Evolutionary conservation across 2,113 vertebrate species (phyloP), one percentile per base, ranked within the genome.

Genomic region (Empidonax alnorum): DNA sequence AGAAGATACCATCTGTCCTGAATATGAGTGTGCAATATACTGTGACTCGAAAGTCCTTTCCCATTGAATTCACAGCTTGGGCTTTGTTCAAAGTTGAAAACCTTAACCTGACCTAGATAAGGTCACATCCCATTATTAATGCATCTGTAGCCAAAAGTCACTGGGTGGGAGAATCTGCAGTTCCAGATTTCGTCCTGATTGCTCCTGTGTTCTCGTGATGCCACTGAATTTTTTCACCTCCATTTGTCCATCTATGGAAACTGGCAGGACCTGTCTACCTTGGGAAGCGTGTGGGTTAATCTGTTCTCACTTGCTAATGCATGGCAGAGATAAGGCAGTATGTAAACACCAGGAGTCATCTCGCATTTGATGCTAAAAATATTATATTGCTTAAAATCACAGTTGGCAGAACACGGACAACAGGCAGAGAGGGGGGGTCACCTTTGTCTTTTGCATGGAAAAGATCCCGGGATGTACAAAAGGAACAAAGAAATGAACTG

Each of bases 1-100:
- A 97, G 96, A 95, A 95, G 90, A 84, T 69, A 72, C 94, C 95
- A 96, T 95, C 92, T 97, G 96, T 84, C 69, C 61, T 84, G 84
- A 92, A 87, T 84, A 84, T 5, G n/a, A 90, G n/a, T 94, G 90
- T 87, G 47, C 80, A 31, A 56, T 68, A 35, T 37, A 94, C 27
- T 90, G 52, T 87, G 73, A 94, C 76, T 94, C 67, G 86, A 63
- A 94, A 67, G 61, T 41, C 62, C 59, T 93, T 69, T 89, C 74
- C 76, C 52, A 47, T 61, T 92, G 33, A 86, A 71, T 84, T 89
- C 65, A 42, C 35, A 71, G 55, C 56, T 49, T 27, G 9, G 59
- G 7, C 35, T 93, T 72, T 88, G 56, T 59, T 90, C 44, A 47
- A 91, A 80, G 55, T 31, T 4, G 1, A 71, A 86, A 84, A 50